Evolutionary conservation across 1,140 invertebrate species (phyloP).

Genomic region (Mactra quadrangularis): DNA sequence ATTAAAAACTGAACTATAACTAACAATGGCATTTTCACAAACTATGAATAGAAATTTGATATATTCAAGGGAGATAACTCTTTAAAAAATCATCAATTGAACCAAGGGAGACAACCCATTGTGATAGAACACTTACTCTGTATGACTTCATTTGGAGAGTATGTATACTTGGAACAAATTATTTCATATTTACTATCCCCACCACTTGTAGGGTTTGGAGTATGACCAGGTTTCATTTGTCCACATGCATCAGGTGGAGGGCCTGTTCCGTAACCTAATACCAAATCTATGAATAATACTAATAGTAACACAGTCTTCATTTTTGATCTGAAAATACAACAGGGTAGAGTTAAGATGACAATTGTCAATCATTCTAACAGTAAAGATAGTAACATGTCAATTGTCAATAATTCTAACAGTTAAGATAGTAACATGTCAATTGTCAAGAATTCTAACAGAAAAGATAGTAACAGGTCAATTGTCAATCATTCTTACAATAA

Average conservation of each 20-base stretch:
- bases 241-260: background rate
- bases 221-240: slow-evolving; percentile 1
- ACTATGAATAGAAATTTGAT: no score
- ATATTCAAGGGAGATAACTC: background rate
- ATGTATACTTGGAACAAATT: slow-evolving; percentile 1
- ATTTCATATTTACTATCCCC: background rate
- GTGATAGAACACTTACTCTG: background rate
- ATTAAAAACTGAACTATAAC: background rate
- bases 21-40: background rate
- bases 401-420: no score
- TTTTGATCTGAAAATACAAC: no score
- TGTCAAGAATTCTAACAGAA: no score
- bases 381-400: no score
- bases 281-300: no score
- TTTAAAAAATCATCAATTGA: background rate
- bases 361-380: no score
- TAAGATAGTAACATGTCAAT: no score
- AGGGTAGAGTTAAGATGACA: no score
- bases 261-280: background rate
- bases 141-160: slow-evolving; percentile 12
- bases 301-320: no score
- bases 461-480: no score
- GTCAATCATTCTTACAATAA: no score
- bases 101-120: background rate
- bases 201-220: background rate